Conservation (phyloP, 1,140 invertebrate species). For the Halesus radiatus region DNA sequence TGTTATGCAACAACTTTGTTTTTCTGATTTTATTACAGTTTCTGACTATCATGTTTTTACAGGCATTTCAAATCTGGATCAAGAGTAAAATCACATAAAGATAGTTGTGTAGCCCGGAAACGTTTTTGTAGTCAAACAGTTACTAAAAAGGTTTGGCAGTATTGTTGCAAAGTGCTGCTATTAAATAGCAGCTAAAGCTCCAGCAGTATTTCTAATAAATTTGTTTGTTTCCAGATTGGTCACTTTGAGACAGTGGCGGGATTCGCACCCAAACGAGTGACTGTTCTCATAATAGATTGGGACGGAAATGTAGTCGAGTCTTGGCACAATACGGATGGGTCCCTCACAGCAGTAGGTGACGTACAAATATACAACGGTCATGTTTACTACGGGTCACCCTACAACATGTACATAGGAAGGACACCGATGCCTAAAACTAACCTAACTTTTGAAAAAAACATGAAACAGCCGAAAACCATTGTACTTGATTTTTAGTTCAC, state of each 20-base stretch:
- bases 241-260: slow-evolving; percentile 61
- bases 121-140: no score
- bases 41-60: no score
- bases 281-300: slow-evolving; percentile 74
- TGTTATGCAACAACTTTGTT: no score
- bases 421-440: slow-evolving; percentile 68
- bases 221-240: slow-evolving; percentile 64
- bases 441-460: neutral
- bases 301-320: slow-evolving; percentile 76
- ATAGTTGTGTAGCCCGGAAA: no score
- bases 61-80: no score
- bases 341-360: slow-evolving; percentile 67
- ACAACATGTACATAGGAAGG: slow-evolving; percentile 72
- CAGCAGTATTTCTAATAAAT: neutral
- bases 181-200: no score
- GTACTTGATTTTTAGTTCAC: no score
- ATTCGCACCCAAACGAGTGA: slow-evolving; percentile 63
- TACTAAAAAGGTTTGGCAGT: no score
- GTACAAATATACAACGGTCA: slow-evolving; percentile 67
- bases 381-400: slow-evolving; percentile 73
- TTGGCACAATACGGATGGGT: slow-evolving; percentile 70
- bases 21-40: no score
- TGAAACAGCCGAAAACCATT: no score
- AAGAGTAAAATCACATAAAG: no score
- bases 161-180: no score